These are phyloP conservation scores for Tetramorium bicarinatum DNA, from an alignment of 2,888 invertebrate genomes.

Conservation along the genomic window DNA sequence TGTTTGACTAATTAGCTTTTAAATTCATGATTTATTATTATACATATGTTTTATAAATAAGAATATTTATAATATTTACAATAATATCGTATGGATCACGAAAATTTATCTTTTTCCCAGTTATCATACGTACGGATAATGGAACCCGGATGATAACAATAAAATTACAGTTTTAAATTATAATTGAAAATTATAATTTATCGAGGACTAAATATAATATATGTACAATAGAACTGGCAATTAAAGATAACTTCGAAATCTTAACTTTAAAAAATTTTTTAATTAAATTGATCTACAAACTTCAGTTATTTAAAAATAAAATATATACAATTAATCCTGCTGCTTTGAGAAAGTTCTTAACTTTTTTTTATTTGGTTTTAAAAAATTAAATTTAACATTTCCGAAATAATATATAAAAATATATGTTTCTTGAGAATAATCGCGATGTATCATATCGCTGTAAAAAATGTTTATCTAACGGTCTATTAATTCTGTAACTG, in stretches of 20 bases:
- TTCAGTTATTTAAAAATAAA: neutral
- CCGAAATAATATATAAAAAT: neutral
- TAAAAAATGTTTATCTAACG: constrained; percentile 9
- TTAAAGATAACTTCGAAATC: no score
- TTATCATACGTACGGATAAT: neutral
- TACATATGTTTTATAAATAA: no score
- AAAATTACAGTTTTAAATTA: neutral
- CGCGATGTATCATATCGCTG: neutral
- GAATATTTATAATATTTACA: no score
- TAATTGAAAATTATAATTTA: no score
- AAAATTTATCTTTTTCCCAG: neutral
- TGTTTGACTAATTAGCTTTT: no score
- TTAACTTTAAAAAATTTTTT: neutral
- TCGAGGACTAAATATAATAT: no score
- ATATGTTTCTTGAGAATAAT: neutral
- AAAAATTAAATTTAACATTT: neutral
- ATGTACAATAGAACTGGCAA: no score
- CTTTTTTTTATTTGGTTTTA: neutral
- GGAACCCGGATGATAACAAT: neutral
- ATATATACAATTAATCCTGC: neutral
- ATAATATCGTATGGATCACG: neutral
- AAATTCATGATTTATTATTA: no score
- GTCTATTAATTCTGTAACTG: constrained; percentile 22
- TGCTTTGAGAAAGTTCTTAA: neutral
- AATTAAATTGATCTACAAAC: neutral